Evolutionary conservation across 2,113 vertebrate genomes (phyloP).

Genomic region (human (Homo sapiens)): DNA sequence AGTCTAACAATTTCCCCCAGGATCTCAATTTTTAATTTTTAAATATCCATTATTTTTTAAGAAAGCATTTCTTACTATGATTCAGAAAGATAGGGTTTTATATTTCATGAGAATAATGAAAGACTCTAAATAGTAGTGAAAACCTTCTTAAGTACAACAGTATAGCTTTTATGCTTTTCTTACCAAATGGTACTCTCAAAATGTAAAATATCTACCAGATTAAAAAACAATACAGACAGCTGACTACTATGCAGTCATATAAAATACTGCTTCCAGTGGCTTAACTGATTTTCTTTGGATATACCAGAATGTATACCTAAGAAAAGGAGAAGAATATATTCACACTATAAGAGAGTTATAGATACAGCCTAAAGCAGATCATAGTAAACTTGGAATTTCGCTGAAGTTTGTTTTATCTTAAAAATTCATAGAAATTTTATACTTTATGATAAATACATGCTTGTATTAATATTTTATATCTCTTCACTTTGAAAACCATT

Average conservation of each 20-base stretch:
- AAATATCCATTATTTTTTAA: background rate
- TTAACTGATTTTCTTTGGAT: background rate
- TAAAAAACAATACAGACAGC: background rate
- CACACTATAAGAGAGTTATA: background rate
- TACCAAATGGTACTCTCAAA: background rate
- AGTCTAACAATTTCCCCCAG: background rate
- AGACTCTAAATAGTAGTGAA: background rate
- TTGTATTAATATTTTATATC: background rate
- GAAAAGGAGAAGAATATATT: background rate
- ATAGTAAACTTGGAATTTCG: background rate
- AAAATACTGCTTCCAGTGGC: background rate
- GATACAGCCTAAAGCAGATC: background rate
- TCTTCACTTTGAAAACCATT: background rate
- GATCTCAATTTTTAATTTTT: slow-evolving; percentile 16
- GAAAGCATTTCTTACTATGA: background rate
- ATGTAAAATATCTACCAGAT: background rate
- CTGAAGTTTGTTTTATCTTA: background rate
- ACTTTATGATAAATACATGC: background rate
- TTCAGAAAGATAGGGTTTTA: background rate
- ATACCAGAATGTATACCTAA: background rate
- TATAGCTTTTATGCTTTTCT: background rate
- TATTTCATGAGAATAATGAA: background rate
- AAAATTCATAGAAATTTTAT: background rate
- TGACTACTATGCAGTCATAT: background rate
- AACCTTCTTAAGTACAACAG: background rate